Conservation (phyloP, 1,140 invertebrate species). For the Vanessa atalanta region DNA sequence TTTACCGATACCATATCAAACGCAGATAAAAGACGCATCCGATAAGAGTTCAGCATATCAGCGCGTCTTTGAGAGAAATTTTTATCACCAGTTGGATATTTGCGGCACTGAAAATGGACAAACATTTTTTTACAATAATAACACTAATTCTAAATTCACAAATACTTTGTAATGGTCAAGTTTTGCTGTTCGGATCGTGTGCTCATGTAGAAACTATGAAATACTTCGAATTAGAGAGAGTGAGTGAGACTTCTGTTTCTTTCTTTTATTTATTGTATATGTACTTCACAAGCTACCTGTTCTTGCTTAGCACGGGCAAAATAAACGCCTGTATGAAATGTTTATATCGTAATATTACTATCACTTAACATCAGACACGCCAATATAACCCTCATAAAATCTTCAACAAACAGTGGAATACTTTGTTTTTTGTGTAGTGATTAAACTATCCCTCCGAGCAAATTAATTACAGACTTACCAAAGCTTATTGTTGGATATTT, state of each 20-base stretch:
- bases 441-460: too few species aligned
- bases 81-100: not conserved
- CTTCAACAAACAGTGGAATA: too few species aligned
- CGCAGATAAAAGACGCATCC: not conserved
- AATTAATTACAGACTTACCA: too few species aligned
- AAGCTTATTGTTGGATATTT: too few species aligned
- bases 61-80: not conserved
- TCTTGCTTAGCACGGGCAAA: not conserved
- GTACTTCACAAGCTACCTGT: not conserved
- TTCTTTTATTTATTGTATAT: not conserved
- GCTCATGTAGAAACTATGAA: conserved; percentile 52
- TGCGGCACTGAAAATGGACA: conserved; percentile 8
- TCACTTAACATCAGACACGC: too few species aligned
- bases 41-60: conserved; percentile 13
- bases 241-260: conserved; percentile 35
- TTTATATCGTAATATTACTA: too few species aligned
- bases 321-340: not conserved
- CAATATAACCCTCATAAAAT: too few species aligned
- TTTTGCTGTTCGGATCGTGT: conserved; percentile 60
- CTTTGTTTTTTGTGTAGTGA: too few species aligned
- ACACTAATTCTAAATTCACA: conserved; percentile 10
- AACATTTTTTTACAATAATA: conserved; percentile 11
- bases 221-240: conserved; percentile 65
- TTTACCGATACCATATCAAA: conserved; percentile 11
- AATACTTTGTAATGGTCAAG: conserved; percentile 46